These are phyloP conservation scores for Callipepla squamata DNA, from an alignment of 2,113 vertebrate species.

Conservation along the genomic window DNA sequence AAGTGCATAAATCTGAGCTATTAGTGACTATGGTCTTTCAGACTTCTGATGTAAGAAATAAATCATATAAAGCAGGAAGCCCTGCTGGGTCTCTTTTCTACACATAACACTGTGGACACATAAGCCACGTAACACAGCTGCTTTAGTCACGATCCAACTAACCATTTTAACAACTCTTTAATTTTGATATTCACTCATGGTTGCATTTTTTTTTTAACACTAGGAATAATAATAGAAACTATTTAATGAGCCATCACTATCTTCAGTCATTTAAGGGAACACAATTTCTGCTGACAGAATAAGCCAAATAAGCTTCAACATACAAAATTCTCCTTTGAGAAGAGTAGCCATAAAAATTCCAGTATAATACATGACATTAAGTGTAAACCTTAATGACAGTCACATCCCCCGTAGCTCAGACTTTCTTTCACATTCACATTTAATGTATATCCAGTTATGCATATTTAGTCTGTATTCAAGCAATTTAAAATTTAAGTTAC, in stretches of 20 bases:
- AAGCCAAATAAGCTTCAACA: not conserved
- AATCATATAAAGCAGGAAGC: not conserved
- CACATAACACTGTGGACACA: not conserved
- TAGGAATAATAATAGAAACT: not conserved
- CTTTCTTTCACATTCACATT: not conserved
- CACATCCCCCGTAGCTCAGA: not conserved
- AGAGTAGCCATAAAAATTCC: not conserved
- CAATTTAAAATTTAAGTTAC: slow-evolving; percentile 48
- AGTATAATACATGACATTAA: not conserved
- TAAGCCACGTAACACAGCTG: not conserved
- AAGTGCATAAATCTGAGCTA: not conserved
- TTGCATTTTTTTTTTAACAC: not conserved
- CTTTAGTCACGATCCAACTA: not conserved
- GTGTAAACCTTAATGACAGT: not conserved
- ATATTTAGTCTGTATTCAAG: not conserved
- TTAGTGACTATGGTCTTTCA: not conserved
- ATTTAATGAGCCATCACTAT: not conserved
- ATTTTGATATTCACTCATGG: not conserved
- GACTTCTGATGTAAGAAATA: not conserved
- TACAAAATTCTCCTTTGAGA: not conserved
- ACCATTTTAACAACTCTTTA: not conserved
- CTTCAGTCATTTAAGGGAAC: not conserved
- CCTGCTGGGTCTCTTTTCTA: not conserved
- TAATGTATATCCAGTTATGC: not conserved
- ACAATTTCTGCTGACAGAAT: not conserved